Evolutionary conservation across 2,888 invertebrate genomes (phyloP), one percentile per base, ranked within the genome.

Genomic region (Hofmannophila pseudospretella): DNA sequence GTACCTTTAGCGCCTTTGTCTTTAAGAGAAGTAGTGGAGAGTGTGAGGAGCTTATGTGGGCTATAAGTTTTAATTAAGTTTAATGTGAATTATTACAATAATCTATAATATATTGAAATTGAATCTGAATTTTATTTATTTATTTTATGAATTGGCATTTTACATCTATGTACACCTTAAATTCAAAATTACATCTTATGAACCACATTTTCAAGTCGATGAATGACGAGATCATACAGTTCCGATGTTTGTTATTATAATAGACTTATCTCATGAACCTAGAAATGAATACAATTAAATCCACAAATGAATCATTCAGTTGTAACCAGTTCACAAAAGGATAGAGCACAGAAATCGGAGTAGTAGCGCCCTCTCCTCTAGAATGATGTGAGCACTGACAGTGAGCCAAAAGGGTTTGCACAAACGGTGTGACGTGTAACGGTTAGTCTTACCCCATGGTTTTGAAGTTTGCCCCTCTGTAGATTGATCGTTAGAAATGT

Each of bases 61-160:
- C 75, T 79, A 81, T 81, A 81, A 82, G 81, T 75, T 81, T 64
- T 79, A 84, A 75, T 81, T 85, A 84, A 84, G 84, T 84, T 84
- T 82, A 82, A 84, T 85, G 85, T 85, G 85, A 85, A 85, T 84
- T 80, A 80, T 80, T 85, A 85, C 84, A 81, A 85, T 85, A 85
- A 85, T 84, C 85, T 85, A 85, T 85, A 85, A 85, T 85, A 85
- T 85, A 85, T 85, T 85, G 84, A 85, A 82, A 85, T 82, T 85
- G 82, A 85, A 84, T 82, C 84, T 80, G 85, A 75, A 77, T 78
- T 82, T 80, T 82, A 68, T 68, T 70, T 73, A 78, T 80, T 81
- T 82, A 79, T 81, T 82, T 85, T 79, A 70, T 74, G 65, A 75
- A 84, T 85, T 84, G 84, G 84, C 82, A 70, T 71, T 71, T 75